Evolutionary conservation across 1,140 invertebrate genomes (phyloP).

Genomic region (Euura saliciscinereae): DNA sequence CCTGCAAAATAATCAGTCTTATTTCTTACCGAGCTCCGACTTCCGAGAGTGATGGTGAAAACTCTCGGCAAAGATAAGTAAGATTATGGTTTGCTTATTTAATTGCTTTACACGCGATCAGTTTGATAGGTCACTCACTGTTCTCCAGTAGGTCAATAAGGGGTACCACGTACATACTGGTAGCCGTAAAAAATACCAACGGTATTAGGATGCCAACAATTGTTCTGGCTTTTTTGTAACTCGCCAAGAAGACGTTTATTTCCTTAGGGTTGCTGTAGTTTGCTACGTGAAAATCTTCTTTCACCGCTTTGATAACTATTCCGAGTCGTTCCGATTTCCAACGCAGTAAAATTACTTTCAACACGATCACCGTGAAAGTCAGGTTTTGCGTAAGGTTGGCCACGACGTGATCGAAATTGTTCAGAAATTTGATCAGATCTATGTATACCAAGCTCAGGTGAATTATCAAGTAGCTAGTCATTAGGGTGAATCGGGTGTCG

Average conservation of each 20-base stretch:
- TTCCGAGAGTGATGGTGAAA: too few relatives aligned
- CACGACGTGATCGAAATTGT: slow-evolving; percentile 18
- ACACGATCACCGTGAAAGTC: slow-evolving; percentile 16
- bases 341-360: slow-evolving; percentile 18
- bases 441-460: slow-evolving; percentile 9
- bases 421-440: slow-evolving; percentile 20
- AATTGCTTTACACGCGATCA: too few relatives aligned
- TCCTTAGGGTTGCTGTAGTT: slow-evolving; percentile 10
- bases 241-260: slow-evolving; percentile 23
- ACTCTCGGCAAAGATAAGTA: too few relatives aligned
- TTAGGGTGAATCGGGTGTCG: slow-evolving; percentile 9
- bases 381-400: slow-evolving; percentile 19
- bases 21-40: too few relatives aligned
- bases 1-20: neutral
- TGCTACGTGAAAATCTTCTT: neutral
- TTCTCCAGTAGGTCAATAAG: slow-evolving; percentile 13
- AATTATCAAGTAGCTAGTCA: slow-evolving; percentile 9
- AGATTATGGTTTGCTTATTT: too few relatives aligned
- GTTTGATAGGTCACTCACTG: too few relatives aligned
- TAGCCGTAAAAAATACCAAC: slow-evolving; percentile 2
- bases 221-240: slow-evolving; percentile 12
- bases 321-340: slow-evolving; percentile 8
- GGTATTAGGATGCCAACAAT: slow-evolving; percentile 12
- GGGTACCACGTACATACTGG: slow-evolving; percentile 13
- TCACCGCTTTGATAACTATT: slow-evolving; percentile 1